A percentile compares a stretch with the other conserved stretches of the same genome.
phyloP scores from a whole-genome alignment of 2,113 vertebrate genomes.

The Leucosticte australis region DNA sequence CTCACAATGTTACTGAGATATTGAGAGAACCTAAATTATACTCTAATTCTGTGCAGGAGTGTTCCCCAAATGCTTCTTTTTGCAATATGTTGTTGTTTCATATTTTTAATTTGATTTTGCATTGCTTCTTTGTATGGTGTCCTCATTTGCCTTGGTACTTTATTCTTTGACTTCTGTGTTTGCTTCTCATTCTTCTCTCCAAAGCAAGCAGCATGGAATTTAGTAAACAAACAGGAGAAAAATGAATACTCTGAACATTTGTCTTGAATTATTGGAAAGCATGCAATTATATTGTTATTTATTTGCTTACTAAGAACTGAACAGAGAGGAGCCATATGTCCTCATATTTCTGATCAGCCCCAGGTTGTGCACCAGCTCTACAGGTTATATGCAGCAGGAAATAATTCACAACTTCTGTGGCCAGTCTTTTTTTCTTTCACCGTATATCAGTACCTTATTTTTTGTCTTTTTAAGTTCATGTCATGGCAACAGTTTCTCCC shows the following conservation, averaged over 20 bases:
- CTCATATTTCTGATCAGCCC: background rate
- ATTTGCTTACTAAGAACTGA: background rate
- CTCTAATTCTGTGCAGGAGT: background rate
- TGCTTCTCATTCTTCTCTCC: constrained; percentile 6
- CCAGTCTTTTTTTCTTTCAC: background rate
- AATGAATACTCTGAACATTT: background rate
- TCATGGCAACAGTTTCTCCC: background rate
- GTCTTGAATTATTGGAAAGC: background rate
- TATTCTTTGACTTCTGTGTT: background rate
- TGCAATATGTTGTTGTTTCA: background rate
- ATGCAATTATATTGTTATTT: background rate
- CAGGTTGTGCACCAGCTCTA: background rate
- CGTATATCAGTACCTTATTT: background rate
- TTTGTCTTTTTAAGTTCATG: background rate
- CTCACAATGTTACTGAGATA: background rate
- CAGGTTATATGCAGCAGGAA: background rate
- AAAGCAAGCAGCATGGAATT: background rate
- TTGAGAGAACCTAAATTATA: background rate
- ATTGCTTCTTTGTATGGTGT: background rate
- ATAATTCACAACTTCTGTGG: background rate
- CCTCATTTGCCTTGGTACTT: background rate
- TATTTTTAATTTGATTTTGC: background rate
- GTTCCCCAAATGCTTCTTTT: background rate
- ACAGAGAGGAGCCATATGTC: background rate
- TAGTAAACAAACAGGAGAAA: background rate